Percentiles rank a stretch among this genome's conserved stretches.
Evolutionary conservation across 2,888 invertebrate genomes (phyloP).

Genomic region (Melangyna quadrimaculata): DNA sequence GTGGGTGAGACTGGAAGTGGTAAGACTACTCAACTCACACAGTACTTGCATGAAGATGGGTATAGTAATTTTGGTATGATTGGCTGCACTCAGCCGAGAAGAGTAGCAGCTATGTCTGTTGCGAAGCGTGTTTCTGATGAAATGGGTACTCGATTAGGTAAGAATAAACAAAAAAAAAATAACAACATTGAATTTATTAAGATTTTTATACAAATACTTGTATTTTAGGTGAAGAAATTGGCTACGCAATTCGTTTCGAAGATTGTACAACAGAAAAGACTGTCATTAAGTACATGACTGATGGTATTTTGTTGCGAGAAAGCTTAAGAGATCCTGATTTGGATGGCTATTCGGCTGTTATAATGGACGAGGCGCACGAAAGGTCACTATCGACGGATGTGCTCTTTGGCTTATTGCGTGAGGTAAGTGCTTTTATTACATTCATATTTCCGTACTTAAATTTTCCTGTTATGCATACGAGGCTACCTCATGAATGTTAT

Average conservation of each 20-base stretch:
- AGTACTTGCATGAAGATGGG: constrained; percentile 98
- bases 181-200: background rate
- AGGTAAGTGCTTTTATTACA: constrained; percentile 84
- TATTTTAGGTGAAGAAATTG: constrained; percentile 90
- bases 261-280: constrained; percentile 98
- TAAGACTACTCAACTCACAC: constrained; percentile 98
- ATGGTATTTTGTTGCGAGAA: constrained; percentile 98
- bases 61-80: constrained; percentile 96
- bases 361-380: constrained; percentile 99
- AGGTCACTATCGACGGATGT: constrained; percentile 98
- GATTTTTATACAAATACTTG: background rate
- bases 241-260: constrained; percentile 99
- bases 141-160: constrained; percentile 93
- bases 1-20: constrained; percentile 86
- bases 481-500: background rate
- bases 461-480: background rate
- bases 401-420: constrained; percentile 95
- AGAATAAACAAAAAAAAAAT: constrained; percentile 45
- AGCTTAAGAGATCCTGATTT: constrained; percentile 97
- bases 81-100: constrained; percentile 98
- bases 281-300: constrained; percentile 99
- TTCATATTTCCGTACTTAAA: background rate
- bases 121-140: constrained; percentile 99
- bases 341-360: constrained; percentile 97
- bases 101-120: constrained; percentile 99